These are phyloP conservation scores for Deilephila porcellus DNA, from an alignment of 2,888 invertebrate species.

Conservation along the genomic window DNA sequence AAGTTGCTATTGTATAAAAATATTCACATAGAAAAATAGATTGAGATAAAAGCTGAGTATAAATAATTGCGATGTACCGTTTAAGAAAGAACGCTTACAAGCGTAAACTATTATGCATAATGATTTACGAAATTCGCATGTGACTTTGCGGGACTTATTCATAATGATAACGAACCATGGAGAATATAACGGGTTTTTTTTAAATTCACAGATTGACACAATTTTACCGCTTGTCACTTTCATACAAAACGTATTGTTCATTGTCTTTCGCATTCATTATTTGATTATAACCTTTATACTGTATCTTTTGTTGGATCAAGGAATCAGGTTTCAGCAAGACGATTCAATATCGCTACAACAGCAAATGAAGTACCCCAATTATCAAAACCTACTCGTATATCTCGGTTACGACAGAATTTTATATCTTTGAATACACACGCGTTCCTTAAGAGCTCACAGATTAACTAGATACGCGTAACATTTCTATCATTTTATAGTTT, in stretches of 20 bases:
- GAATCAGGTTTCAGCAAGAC: neutral
- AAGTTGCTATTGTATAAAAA: neutral
- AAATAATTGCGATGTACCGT: conserved; percentile 53
- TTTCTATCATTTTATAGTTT: conserved; percentile 12
- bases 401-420: neutral
- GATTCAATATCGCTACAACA: neutral
- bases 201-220: conserved; percentile 55
- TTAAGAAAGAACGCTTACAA: conserved; percentile 45
- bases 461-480: neutral
- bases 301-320: neutral
- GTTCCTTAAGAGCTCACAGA: conserved; percentile 1
- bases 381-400: too few species aligned
- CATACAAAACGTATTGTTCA: neutral
- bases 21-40: neutral
- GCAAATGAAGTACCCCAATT: too few species aligned
- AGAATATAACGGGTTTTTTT: conserved; percentile 54
- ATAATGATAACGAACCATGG: conserved; percentile 61
- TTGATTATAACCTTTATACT: neutral
- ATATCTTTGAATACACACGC: conserved; percentile 2
- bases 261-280: neutral
- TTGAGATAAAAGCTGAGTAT: conserved; percentile 33
- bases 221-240: conserved; percentile 37
- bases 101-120: conserved; percentile 53
- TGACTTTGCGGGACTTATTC: conserved; percentile 54
- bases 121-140: conserved; percentile 57